These are phyloP conservation scores for Galagoides demidoff DNA, from an alignment of 2,797 vertebrate genomes.

Conservation along the genomic window DNA sequence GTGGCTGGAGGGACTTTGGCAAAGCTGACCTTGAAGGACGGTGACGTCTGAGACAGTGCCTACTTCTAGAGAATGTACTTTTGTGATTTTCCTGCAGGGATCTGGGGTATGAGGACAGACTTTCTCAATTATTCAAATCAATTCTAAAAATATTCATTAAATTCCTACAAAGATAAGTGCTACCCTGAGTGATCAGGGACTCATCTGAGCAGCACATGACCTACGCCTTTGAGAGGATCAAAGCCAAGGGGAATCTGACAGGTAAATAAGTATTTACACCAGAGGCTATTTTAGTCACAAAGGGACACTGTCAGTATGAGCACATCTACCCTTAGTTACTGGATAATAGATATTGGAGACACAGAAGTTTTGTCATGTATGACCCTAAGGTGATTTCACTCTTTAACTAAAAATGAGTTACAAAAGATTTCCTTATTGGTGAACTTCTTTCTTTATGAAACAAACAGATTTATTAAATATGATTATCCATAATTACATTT, in stretches of 20 bases:
- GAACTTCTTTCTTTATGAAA: not conserved
- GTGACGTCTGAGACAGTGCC: not conserved
- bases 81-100: not conserved
- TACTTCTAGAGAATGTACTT: not conserved
- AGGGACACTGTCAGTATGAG: not conserved
- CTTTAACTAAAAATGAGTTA: slow-evolving; percentile 1
- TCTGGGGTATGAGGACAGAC: not conserved
- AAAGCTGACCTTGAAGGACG: not conserved
- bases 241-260: not conserved
- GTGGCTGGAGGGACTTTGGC: not conserved
- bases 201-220: not conserved
- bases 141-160: not conserved
- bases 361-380: not conserved
- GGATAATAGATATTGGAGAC: not conserved
- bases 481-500: not conserved
- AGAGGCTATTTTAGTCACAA: not conserved
- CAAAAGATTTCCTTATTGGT: not conserved
- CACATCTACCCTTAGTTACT: not conserved
- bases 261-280: not conserved
- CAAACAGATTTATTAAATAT: not conserved
- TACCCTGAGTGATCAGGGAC: not conserved
- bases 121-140: slow-evolving; percentile 33
- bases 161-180: not conserved
- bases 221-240: not conserved
- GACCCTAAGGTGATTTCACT: not conserved